Evolutionary conservation across 2,888 invertebrate genomes (phyloP), one percentile per base, ranked within the genome.

Genomic region (Plusia festucae): DNA sequence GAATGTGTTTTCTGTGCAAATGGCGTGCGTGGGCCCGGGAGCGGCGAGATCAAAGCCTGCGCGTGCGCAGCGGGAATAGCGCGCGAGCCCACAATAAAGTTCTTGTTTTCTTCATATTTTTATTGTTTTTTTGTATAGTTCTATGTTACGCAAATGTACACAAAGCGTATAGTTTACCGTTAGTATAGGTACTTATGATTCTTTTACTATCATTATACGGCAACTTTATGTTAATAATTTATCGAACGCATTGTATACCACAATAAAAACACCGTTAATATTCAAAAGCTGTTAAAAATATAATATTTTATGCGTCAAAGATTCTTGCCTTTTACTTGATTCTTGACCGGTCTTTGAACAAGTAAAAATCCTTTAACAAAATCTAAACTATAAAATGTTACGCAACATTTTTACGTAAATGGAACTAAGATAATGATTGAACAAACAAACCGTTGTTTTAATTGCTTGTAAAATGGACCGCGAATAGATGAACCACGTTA

Each of bases 1-100:
- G 73, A 85, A 86, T 85, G 84, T 82, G 83, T 73, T 84, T 84
- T 84, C 79, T 86, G 85, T 85, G 88, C 86, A 83, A 90, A 89
- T 86, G 85, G 62, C 72, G 76, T 85, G 86, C 88, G 88, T 85
- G 87, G 87, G 88, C 86, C 82, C 79, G 71, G 66, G 52, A 60
- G 82, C 87, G 90, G 89, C 68, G 69, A 60, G 82, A 85, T 89
- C 88, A 88, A 89, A 84, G 76, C 55, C 32, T 63, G 70, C 64
- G 71, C 65, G 30, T 15, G 76, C 82, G 76, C 84, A 82, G 85
- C 86, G 79, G 86, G 86, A 61, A 76, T 78, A 78, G 73, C 78
- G 72, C 68, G 69, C 66, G 73, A 78, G 70, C 57, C 59, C 68
- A 79, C 70, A 76, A 79, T 67, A 60, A 74, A 66, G 75, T 64